Evolutionary conservation across 2,888 invertebrate genomes (phyloP).

Genomic region (Dorcus hopei): DNA sequence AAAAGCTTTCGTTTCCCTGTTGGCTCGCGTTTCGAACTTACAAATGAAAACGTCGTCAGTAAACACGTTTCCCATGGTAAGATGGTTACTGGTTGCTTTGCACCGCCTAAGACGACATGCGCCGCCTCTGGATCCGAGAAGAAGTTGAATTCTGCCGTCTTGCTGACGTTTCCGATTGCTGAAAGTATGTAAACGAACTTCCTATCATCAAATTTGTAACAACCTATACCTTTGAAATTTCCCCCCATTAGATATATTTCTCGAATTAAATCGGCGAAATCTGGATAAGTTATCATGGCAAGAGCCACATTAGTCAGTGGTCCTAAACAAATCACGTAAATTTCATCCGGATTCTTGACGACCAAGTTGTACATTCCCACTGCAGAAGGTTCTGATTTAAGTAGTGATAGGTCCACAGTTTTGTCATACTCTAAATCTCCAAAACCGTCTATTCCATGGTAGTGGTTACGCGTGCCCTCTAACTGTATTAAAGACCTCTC

Average conservation of each 20-base stretch:
- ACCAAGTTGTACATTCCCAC: constrained; percentile 56
- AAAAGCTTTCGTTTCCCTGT: background rate
- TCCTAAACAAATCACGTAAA: constrained; percentile 65
- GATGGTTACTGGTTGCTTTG: constrained; percentile 57
- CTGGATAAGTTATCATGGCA: constrained; percentile 65
- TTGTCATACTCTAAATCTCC: constrained; percentile 54
- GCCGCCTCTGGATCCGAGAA: constrained; percentile 75
- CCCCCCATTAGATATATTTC: constrained; percentile 78
- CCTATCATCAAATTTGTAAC: too few species aligned
- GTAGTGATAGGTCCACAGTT: constrained; percentile 31
- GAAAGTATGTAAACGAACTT: constrained; percentile 21
- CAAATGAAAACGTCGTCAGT: constrained; percentile 34
- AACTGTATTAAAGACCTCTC: constrained; percentile 49
- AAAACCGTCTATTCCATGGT: constrained; percentile 70
- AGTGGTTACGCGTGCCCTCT: constrained; percentile 45
- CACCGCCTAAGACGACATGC: constrained; percentile 62
- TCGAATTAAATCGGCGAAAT: constrained; percentile 61
- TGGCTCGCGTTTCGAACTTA: constrained; percentile 34
- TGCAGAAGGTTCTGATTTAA: constrained; percentile 50
- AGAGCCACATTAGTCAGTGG: constrained; percentile 79
- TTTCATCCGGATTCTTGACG: constrained; percentile 36
- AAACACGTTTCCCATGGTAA: constrained; percentile 70
- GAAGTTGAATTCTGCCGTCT: constrained; percentile 75
- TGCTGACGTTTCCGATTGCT: constrained; percentile 60
- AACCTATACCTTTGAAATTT: constrained; percentile 61